Conservation (phyloP, 2,797 vertebrate genomes). For the Halcyon leucocephala region DNA sequence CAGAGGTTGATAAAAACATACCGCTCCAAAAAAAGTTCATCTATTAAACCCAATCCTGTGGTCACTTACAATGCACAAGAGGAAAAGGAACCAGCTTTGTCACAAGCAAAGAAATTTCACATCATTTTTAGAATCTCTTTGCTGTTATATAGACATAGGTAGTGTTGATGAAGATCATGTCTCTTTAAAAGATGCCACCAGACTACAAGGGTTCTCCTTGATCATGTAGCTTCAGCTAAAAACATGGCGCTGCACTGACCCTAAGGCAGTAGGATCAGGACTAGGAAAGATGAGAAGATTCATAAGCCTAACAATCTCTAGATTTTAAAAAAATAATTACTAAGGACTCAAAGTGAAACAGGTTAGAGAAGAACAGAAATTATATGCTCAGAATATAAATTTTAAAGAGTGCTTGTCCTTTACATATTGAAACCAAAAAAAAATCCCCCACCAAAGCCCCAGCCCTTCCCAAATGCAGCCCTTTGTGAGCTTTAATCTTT, state of each 20-base stretch:
- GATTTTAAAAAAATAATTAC: neutral
- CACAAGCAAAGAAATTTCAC: neutral
- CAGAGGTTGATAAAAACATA: neutral
- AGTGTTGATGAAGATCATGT: neutral
- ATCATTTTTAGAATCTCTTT: neutral
- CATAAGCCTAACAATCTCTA: neutral
- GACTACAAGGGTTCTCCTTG: neutral
- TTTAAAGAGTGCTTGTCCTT: neutral
- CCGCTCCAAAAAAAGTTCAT: accelerated
- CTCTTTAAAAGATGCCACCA: neutral
- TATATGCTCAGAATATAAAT: neutral
- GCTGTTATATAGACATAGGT: neutral
- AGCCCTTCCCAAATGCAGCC: neutral
- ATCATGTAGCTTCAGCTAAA: neutral
- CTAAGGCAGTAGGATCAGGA: neutral
- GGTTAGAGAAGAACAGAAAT: neutral
- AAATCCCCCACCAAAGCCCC: neutral
- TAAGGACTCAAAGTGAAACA: neutral
- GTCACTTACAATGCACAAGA: accelerated
- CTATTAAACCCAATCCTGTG: neutral
- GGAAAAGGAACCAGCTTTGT: neutral
- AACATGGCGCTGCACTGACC: neutral
- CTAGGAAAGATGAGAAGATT: neutral
- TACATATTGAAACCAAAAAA: neutral
- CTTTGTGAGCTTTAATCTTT: neutral